Conservation (phyloP, 2,113 vertebrate species). For the Psittacara wagleri region DNA sequence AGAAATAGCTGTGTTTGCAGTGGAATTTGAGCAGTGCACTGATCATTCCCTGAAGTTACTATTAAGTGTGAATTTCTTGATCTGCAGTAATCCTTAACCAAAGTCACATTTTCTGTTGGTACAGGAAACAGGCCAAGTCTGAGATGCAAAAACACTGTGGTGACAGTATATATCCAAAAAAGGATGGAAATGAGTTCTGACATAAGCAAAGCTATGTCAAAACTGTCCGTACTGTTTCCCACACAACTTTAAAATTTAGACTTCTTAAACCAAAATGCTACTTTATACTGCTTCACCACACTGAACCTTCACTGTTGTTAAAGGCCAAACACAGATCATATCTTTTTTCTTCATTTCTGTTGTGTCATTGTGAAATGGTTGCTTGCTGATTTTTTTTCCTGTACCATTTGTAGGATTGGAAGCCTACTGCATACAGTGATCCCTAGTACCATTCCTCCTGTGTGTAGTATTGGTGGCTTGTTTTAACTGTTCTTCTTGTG, state of each 20-base stretch:
- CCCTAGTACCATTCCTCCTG: constrained; percentile 58
- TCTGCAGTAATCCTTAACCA: constrained; percentile 55
- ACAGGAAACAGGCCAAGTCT: constrained; percentile 59
- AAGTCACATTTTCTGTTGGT: constrained; percentile 43
- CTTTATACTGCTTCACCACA: constrained; percentile 44
- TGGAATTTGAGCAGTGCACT: constrained; percentile 55
- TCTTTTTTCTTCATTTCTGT: constrained; percentile 67
- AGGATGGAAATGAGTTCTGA: constrained; percentile 24
- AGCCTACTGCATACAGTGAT: constrained; percentile 68
- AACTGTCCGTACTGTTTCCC: constrained; percentile 5
- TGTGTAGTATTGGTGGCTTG: constrained; percentile 71
- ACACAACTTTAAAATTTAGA: neutral
- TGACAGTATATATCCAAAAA: constrained; percentile 24
- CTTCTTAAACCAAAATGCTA: neutral
- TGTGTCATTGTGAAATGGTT: constrained; percentile 71
- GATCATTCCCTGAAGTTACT: constrained; percentile 37
- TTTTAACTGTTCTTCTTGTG: constrained; percentile 62
- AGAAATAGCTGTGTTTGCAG: constrained; percentile 54
- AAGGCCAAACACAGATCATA: constrained; percentile 75
- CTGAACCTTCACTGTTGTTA: constrained; percentile 58
- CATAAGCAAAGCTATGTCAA: constrained; percentile 37
- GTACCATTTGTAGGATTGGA: constrained; percentile 75
- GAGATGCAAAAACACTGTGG: constrained; percentile 44
- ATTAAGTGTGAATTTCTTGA: constrained; percentile 30
- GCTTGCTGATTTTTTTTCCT: constrained; percentile 72